Base-by-base conservation (phyloP, 2,797 vertebrate genomes). In the Neomorphus geoffroyi region DNA sequence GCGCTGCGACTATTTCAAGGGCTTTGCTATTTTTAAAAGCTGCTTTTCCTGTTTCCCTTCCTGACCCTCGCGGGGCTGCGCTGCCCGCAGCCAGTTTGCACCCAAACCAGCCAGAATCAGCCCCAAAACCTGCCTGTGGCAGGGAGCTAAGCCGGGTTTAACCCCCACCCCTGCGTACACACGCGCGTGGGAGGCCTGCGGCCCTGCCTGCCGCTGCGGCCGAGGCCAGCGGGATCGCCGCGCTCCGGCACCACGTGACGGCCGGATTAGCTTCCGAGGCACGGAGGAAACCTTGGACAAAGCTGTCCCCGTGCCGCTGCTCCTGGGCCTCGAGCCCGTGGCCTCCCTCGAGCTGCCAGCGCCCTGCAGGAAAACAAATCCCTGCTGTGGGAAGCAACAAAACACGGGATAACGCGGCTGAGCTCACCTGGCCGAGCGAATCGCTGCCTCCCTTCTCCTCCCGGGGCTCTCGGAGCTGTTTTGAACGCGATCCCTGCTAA, bases 11-110 rank as follows among this genome's bases (percentile, higher is more conserved):
- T 54, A 35, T 79, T 73, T 35, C 66, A 23, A 65, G 91, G 83
- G 21, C 65, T 60, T 46, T 15, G 75, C 91, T 88, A 41, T 88
- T 91, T 88, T 72, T 91, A 93, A 93, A 85, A 78, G 75, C 84
- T 48, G 80, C 61, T 88, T 88, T 93, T 88, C 91, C 88, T 86
- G 80, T 88, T 94, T 60, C 71, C 71, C 75, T 88, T 80, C 87
- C 93, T 41, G 86, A 65, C 57, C 62, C 61, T 69, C 0, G 6
- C 18, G 0, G 39, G 61, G 45, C 24, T 50, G 35, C 5, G 41
- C 53, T 22, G 27, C 60, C 70, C 22, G 12, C 50, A 12, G 54
- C 60, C 2, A 50, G 18, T 22, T 26, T 27, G 70, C 41, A 19
- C 64, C 67, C 16, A 58, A 41, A 32, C 50, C n/a, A 16, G 18